phyloP scores from a whole-genome alignment of 2,113 vertebrate species.

The Cavia aperea region DNA sequence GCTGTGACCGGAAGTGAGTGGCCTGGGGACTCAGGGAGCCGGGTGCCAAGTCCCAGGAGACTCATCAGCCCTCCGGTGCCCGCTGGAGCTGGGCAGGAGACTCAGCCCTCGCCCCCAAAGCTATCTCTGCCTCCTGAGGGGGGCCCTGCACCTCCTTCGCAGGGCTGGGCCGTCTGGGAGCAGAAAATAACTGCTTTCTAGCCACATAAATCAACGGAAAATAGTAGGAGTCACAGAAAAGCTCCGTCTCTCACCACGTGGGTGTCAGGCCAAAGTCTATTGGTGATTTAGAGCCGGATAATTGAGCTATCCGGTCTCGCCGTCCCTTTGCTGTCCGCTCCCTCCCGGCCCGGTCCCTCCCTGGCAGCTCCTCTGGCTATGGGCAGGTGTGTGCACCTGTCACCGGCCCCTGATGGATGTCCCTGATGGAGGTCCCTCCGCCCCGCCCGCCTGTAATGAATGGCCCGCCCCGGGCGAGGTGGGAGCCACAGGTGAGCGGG shows the following conservation, averaged over 20 bases:
- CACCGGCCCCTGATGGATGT: conserved; percentile 54
- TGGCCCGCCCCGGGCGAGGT: conserved; percentile 10
- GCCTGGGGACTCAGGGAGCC: background rate
- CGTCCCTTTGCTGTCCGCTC: background rate
- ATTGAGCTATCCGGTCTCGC: conserved; percentile 63
- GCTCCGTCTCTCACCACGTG: conserved; percentile 65
- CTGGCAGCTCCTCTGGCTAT: background rate
- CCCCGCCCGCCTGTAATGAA: conserved; percentile 32
- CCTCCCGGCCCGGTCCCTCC: conserved; percentile 11
- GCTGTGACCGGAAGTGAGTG: conserved; percentile 47
- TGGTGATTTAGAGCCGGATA: conserved; percentile 69
- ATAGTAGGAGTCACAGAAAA: conserved; percentile 70
- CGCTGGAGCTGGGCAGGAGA: background rate
- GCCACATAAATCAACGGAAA: conserved; percentile 74
- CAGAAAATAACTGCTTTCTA: conserved; percentile 70
- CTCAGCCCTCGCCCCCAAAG: conserved; percentile 4
- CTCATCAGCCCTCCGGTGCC: background rate
- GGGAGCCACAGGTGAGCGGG: conserved; percentile 15
- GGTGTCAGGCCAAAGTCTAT: conserved; percentile 63
- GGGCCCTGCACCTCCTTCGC: conserved; percentile 39
- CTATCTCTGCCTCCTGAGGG: conserved; percentile 51
- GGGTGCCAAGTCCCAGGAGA: background rate
- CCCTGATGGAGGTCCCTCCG: conserved; percentile 42
- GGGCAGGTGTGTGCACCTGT: conserved; percentile 63
- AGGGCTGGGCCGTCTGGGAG: conserved; percentile 41